phyloP scores from a whole-genome alignment of 2,797 vertebrate genomes.

The Thunnus albacares region DNA sequence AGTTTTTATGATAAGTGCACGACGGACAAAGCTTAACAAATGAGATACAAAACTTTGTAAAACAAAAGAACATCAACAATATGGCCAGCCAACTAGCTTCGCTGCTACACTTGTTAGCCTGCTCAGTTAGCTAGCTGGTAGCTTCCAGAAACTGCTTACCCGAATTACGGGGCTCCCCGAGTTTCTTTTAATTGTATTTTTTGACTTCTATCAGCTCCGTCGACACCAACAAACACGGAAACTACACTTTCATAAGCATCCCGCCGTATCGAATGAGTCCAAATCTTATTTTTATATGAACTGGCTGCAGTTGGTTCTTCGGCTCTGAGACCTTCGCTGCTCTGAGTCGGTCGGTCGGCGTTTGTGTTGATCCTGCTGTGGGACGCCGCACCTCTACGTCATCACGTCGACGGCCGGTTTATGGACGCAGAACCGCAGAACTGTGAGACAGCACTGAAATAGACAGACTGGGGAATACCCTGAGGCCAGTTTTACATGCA shows the following conservation, averaged over 20 bases:
- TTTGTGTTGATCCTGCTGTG: constrained; percentile 66
- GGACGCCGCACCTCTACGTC: constrained; percentile 57
- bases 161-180: constrained; percentile 36
- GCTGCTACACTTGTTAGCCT: constrained; percentile 59
- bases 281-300: constrained; percentile 3
- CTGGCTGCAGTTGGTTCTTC: constrained; percentile 33
- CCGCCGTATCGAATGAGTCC: not conserved
- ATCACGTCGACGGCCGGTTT: constrained; percentile 55
- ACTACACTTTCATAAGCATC: not conserved
- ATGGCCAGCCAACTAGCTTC: constrained; percentile 72
- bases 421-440: constrained; percentile 16
- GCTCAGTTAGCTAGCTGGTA: constrained; percentile 36
- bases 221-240: not conserved
- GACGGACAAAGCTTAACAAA: accelerated
- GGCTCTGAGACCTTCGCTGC: constrained; percentile 34
- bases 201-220: constrained; percentile 4
- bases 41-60: constrained; percentile 22
- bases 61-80: constrained; percentile 73
- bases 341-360: constrained; percentile 44
- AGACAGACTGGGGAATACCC: constrained; percentile 71
- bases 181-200: not conserved
- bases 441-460: constrained; percentile 66
- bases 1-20: accelerated
- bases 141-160: constrained; percentile 74
- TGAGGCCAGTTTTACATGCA: constrained; percentile 29